Conservation (phyloP, 2,797 vertebrate genomes). For the Salarias fasciatus region DNA sequence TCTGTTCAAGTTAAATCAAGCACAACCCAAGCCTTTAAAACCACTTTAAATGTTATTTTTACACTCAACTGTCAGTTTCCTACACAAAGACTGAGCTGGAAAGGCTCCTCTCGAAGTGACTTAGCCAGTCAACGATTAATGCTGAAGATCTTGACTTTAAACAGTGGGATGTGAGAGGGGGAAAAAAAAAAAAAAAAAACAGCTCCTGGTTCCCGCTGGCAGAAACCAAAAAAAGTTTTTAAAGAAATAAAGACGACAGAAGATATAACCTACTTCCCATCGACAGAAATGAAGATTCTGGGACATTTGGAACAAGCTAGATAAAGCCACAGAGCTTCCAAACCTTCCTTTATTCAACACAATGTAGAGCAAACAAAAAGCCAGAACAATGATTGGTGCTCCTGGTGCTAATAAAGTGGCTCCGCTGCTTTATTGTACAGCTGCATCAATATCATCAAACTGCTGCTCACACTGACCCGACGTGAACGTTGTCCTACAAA, state of each 20-base stretch:
- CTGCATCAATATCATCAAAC: constrained; percentile 51
- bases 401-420: constrained; percentile 33
- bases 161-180: constrained; percentile 35
- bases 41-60: constrained; percentile 68
- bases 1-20: constrained; percentile 54
- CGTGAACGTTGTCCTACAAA: constrained; percentile 28
- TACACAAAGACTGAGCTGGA: constrained; percentile 34
- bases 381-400: constrained; percentile 44
- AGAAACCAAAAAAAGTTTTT: constrained; percentile 38
- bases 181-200: constrained; percentile 39
- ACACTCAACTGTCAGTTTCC: constrained; percentile 47
- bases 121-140: constrained; percentile 58
- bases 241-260: too few species aligned
- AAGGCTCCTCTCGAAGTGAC: constrained; percentile 44
- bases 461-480: constrained; percentile 36
- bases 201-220: constrained; percentile 39
- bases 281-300: constrained; percentile 19
- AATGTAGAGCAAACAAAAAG: constrained; percentile 32
- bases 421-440: constrained; percentile 58
- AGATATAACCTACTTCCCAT: constrained; percentile 45
- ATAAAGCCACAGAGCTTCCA: constrained; percentile 21
- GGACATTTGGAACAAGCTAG: constrained; percentile 13
- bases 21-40: constrained; percentile 55
- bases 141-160: constrained; percentile 53
- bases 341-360: constrained; percentile 16